Evolutionary conservation across 2,797 vertebrate genomes (phyloP).

Genomic region (Crocidura indochinensis): DNA sequence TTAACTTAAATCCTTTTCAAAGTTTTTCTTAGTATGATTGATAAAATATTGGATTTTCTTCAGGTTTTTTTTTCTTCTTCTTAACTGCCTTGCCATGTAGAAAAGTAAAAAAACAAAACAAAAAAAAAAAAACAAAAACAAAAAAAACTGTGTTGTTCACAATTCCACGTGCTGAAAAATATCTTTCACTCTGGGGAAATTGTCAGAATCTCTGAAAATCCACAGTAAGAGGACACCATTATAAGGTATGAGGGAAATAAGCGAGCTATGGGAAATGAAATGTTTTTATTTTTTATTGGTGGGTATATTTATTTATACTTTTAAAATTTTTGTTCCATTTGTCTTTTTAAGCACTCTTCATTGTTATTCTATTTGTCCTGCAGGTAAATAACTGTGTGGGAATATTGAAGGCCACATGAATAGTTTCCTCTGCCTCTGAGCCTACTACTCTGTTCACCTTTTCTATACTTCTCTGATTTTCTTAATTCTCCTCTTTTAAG

Average conservation of each 20-base stretch:
- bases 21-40: constrained; percentile 19
- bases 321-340: too few species aligned
- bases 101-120: constrained; percentile 43
- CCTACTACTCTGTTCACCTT: too few species aligned
- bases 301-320: too few species aligned
- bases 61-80: not conserved
- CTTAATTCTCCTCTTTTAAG: not conserved
- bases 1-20: not conserved
- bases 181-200: not conserved
- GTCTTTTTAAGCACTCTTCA: too few species aligned
- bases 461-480: too few species aligned
- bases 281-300: too few species aligned
- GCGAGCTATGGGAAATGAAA: too few species aligned
- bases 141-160: not conserved
- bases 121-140: too few species aligned
- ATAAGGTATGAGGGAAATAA: not conserved
- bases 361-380: too few species aligned
- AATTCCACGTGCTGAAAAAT: not conserved
- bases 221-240: not conserved
- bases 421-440: too few species aligned
- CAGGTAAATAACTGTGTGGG: too few species aligned
- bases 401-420: too few species aligned
- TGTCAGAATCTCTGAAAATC: constrained; percentile 17
- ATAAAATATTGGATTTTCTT: not conserved
- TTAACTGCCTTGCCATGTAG: not conserved